Evolutionary conservation across 2,888 invertebrate genomes (phyloP).

Genomic region (Dichetophora obliterata): DNA sequence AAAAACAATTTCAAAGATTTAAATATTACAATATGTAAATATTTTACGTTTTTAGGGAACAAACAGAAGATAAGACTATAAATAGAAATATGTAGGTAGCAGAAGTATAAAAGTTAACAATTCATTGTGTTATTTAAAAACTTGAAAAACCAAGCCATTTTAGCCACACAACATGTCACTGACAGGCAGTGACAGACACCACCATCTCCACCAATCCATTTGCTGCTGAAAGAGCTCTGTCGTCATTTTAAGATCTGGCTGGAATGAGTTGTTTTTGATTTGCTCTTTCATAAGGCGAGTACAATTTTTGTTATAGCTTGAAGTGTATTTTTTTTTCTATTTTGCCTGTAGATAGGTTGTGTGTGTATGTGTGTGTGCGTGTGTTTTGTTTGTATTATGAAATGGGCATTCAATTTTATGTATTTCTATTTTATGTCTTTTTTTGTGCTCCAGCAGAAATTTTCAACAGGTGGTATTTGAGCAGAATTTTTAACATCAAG

Average conservation of each 20-base stretch:
- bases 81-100: not conserved
- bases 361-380: not conserved
- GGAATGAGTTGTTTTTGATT: not conserved
- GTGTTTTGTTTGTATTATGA: not conserved
- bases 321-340: not conserved
- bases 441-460: not conserved
- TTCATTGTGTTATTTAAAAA: too few species aligned
- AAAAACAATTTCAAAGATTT: too few species aligned
- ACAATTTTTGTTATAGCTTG: not conserved
- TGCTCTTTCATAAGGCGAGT: not conserved
- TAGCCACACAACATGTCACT: too few species aligned
- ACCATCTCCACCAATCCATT: too few species aligned
- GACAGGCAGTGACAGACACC: too few species aligned
- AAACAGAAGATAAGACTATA: not conserved
- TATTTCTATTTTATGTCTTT: not conserved
- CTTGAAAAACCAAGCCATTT: too few species aligned
- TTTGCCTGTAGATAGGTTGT: not conserved
- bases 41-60: not conserved
- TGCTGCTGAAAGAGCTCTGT: too few species aligned
- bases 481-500: not conserved
- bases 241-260: not conserved
- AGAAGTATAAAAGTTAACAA: too few species aligned
- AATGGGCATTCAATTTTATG: not conserved
- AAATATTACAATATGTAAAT: too few species aligned
- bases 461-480: constrained; percentile 23